phyloP scores from a whole-genome alignment of 2,888 invertebrate species.

The Limnephilus auricula region DNA sequence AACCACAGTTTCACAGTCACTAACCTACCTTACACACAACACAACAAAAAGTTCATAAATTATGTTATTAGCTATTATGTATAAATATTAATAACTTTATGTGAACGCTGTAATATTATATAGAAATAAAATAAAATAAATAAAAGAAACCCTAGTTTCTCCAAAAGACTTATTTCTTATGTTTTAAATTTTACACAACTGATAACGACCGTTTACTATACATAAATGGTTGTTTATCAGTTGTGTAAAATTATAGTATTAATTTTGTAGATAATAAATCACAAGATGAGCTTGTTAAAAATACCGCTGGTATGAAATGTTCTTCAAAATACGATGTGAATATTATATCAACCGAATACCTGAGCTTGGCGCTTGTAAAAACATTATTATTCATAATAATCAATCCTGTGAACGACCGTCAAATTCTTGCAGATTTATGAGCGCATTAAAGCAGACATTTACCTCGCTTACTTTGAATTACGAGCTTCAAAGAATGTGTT shows the following conservation, averaged over 20 bases:
- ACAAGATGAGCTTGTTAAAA: background rate
- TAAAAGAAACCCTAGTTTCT: background rate
- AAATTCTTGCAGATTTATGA: background rate
- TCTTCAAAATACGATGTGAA: background rate
- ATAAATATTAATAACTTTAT: too few species aligned
- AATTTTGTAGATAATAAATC: background rate
- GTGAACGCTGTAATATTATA: too few species aligned
- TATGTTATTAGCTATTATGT: too few species aligned
- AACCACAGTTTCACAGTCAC: too few species aligned
- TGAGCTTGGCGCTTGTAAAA: background rate
- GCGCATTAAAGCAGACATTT: background rate
- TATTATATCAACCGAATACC: background rate
- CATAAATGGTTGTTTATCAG: too few species aligned
- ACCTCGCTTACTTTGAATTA: background rate
- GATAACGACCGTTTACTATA: too few species aligned
- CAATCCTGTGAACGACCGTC: background rate
- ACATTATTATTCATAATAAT: background rate
- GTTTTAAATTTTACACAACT: too few species aligned
- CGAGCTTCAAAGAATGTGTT: conserved; percentile 2
- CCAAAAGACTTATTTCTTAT: background rate
- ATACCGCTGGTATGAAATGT: background rate
- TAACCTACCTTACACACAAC: too few species aligned
- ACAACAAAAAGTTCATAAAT: too few species aligned
- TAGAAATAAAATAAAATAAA: too few species aligned
- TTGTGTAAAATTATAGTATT: too few species aligned